These are phyloP conservation scores for Capra hircus DNA, from an alignment of 2,113 vertebrate species.

Conservation along the genomic window DNA sequence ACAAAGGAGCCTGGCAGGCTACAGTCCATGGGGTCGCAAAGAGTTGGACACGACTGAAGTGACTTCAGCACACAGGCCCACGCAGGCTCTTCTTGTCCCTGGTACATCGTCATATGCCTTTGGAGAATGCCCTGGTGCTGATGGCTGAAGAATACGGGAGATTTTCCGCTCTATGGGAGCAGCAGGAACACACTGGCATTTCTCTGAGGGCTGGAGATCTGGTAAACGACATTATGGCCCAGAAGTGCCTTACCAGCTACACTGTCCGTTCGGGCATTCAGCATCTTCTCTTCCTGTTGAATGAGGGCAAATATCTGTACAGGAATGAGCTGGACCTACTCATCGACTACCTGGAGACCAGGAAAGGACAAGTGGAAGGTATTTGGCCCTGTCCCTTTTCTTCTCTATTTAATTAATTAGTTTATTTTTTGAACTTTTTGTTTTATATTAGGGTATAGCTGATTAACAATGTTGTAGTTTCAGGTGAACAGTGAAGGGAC, in stretches of 20 bases:
- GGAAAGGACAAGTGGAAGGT: constrained; percentile 81
- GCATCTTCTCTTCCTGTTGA: constrained; percentile 80
- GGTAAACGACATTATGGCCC: constrained; percentile 80
- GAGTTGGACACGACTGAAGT: not conserved
- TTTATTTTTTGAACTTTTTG: not conserved
- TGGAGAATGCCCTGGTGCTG: constrained; percentile 85
- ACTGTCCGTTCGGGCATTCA: constrained; percentile 74
- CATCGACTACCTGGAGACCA: constrained; percentile 74
- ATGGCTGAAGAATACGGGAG: constrained; percentile 77
- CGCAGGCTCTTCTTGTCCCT: constrained; percentile 47
- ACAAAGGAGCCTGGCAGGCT: not conserved
- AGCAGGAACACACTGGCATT: constrained; percentile 75
- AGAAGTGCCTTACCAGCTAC: constrained; percentile 75
- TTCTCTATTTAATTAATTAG: not conserved
- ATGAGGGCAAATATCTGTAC: constrained; percentile 79
- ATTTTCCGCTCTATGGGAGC: constrained; percentile 67
- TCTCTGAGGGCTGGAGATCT: constrained; percentile 80
- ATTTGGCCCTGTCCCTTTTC: not conserved
- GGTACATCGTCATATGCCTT: constrained; percentile 82
- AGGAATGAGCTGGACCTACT: constrained; percentile 78
- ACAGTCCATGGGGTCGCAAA: not conserved
- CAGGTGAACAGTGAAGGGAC: not conserved
- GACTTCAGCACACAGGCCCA: not conserved
- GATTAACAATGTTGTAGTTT: not conserved
- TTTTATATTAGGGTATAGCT: not conserved